Evolutionary conservation across 2,888 invertebrate genomes (phyloP), one percentile per base, ranked within the genome.

Genomic region (Apantesis nais): DNA sequence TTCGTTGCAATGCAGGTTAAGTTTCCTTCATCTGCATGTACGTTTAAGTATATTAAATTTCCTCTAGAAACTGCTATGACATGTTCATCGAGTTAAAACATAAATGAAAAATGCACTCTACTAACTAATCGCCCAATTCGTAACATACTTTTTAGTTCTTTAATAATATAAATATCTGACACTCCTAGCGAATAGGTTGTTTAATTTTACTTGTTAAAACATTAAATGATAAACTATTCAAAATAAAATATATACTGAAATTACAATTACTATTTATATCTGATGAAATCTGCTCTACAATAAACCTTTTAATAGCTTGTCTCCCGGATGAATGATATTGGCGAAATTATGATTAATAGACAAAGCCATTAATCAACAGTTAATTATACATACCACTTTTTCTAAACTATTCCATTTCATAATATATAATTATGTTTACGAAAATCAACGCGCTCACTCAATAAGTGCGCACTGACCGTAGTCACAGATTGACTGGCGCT

Each of bases 1-100:
- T 74, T 74, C 66, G 68, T 68, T 74, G 68, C 73, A 75, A 62
- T 37, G 16, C 67, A 62, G 55, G 44, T 62, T 71, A 44, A 60
- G 67, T 71, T 73, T 71, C 65, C 19, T 41, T 52, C 55, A 64
- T 31, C n/a, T 22, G 4, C n/a, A 25, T 16, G 11, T 52, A 11
- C n/a, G 4, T 29, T 5, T 14, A 58, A 16, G 14, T 16, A 25
- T 16, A 58, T 16, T 5, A 19, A 19, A 19, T 1, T 0, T 19
- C 34, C 55, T 34, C 22, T 31, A 3, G 48, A 48, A 44, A 19
- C 19, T 19, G 0, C 5, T 44, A 5, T 44, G 4, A 19, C 16
- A 19, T 34, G 2, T 34, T 34, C 34, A 34, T 34, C 34, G 3
- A 11, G 52, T 3, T 52, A 48, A 48, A 22, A 22, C n/a, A 2